Evolutionary conservation across 2,797 vertebrate genomes (phyloP).

Genomic region (Cetoscarus ocellatus): DNA sequence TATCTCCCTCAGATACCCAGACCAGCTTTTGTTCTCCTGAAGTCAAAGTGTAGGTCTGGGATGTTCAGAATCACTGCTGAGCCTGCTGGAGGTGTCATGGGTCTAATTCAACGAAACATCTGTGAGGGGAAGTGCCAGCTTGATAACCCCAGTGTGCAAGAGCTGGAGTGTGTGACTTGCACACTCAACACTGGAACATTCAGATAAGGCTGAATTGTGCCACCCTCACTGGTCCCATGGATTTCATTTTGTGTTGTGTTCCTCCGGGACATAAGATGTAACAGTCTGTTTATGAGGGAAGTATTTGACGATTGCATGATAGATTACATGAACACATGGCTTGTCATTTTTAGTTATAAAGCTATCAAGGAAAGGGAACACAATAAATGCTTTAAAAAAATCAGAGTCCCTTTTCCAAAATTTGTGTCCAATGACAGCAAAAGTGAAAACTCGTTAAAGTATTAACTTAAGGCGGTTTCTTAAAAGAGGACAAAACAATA

Average conservation of each 20-base stretch:
- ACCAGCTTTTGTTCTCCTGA: constrained; percentile 49
- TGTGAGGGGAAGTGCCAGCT: constrained; percentile 51
- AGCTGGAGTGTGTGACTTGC: constrained; percentile 32
- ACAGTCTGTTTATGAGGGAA: no score
- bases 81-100: constrained; percentile 44
- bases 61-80: constrained; percentile 40
- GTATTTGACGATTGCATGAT: no score
- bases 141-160: constrained; percentile 46
- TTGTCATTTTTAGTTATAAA: no score
- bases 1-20: constrained; percentile 49
- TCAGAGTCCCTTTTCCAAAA: no score
- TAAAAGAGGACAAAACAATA: no score
- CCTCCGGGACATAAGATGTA: constrained; percentile 26
- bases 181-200: constrained; percentile 52
- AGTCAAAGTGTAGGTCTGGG: constrained; percentile 35
- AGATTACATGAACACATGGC: no score
- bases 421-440: no score
- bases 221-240: constrained; percentile 39
- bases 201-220: constrained; percentile 60
- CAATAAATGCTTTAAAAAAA: no score
- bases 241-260: constrained; percentile 32
- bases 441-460: no score
- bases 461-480: no score
- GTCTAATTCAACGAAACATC: constrained; percentile 65
- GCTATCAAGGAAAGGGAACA: no score